Conservation (phyloP, 2,113 vertebrate genomes). For the Alouatta palliata region DNA sequence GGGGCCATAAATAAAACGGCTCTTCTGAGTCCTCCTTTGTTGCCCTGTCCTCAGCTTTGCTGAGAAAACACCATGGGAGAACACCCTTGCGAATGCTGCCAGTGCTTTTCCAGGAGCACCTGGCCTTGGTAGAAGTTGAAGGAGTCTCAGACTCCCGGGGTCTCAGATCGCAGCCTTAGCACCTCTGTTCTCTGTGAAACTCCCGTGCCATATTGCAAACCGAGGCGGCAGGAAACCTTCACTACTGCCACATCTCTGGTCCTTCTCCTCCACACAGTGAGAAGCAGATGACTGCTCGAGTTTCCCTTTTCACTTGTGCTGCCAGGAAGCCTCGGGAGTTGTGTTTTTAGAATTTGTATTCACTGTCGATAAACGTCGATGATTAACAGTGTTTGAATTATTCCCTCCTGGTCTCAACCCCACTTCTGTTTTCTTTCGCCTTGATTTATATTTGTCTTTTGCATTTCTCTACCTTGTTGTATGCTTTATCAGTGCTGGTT, state of each 20-base stretch:
- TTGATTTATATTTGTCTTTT: neutral
- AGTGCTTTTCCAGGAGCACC: neutral
- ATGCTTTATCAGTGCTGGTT: too few species aligned
- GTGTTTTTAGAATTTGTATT: neutral
- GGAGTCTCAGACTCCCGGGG: neutral
- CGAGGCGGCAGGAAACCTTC: neutral
- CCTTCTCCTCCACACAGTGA: neutral
- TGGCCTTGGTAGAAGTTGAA: too few species aligned
- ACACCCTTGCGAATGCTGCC: neutral
- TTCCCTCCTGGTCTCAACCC: neutral
- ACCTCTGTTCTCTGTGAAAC: neutral
- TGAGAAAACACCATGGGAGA: neutral
- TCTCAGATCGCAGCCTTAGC: neutral
- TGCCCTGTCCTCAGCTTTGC: neutral
- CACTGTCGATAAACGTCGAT: neutral
- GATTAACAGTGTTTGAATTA: neutral
- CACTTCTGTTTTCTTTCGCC: neutral
- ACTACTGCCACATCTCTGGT: rapidly evolving
- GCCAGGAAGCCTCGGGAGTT: neutral
- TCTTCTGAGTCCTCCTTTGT: neutral
- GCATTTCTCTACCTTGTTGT: too few species aligned
- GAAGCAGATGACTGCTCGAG: neutral
- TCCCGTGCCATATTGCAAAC: neutral
- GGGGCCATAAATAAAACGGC: neutral
- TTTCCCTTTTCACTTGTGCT: neutral